A percentile compares a stretch with the other conserved stretches of the same genome.
phyloP scores from a whole-genome alignment of 1,140 invertebrate genomes.

The Pristionchus pacificus region DNA sequence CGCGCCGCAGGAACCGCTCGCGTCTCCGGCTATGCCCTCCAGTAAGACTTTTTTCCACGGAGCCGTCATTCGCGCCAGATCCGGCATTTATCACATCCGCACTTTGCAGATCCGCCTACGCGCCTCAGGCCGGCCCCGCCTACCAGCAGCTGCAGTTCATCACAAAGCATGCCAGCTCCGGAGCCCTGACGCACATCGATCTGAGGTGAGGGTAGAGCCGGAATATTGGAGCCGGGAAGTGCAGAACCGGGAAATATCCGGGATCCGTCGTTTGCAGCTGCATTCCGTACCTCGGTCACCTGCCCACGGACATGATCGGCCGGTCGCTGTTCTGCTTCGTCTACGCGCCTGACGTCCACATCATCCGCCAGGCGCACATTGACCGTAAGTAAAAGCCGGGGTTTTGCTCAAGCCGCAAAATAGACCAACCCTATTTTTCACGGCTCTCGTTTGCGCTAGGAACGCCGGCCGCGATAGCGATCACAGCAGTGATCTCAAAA shows the following conservation, averaged over 20 bases:
- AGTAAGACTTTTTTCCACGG: conserved; percentile 4
- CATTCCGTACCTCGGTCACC: conserved; percentile 53
- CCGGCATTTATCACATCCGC: conserved; percentile 15
- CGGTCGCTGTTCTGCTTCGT: conserved; percentile 50
- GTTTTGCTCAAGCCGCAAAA: too few species aligned
- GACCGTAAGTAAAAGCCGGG: conserved; percentile 41
- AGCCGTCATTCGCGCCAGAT: conserved; percentile 16
- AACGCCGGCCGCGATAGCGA: too few species aligned
- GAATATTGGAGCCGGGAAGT: too few species aligned
- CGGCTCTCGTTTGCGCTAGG: too few species aligned
- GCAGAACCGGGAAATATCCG: too few species aligned
- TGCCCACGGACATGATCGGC: conserved; percentile 52
- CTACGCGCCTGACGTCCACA: conserved; percentile 46
- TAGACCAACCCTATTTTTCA: too few species aligned
- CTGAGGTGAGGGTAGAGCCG: conserved; percentile 20
- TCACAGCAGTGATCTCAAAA: too few species aligned
- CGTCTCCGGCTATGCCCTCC: not conserved
- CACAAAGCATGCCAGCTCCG: conserved; percentile 25
- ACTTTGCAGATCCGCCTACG: not conserved
- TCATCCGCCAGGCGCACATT: conserved; percentile 46
- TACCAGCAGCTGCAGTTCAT: conserved; percentile 26
- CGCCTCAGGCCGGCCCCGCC: conserved; percentile 12
- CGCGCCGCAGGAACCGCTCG: not conserved
- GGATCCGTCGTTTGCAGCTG: too few species aligned
- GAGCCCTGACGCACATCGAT: conserved; percentile 32